Base-by-base conservation (phyloP, 2,797 vertebrate species). In the Pangasius mekongensis region DNA sequence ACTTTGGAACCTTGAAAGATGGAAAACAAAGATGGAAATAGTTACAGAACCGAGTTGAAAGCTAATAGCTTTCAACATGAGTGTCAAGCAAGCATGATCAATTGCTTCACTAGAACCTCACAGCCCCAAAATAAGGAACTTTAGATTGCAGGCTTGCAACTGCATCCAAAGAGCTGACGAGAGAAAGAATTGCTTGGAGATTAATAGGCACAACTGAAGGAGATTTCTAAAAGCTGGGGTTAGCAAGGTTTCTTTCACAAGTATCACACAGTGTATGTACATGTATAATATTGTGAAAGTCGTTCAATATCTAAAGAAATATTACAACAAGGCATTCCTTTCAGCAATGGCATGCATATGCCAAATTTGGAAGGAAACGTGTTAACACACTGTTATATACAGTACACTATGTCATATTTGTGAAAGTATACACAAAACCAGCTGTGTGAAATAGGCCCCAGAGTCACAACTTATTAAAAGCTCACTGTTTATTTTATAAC, bases 1-100 rank as follows among this genome's bases (percentile, higher is more conserved):
- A 99, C 98, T 94, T 99, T 99, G 93, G 99, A 98, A 95, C 97
- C 99, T 99, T 94, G 36, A 87, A 89, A 90, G 14, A 76, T 54
- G 56, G 69, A 43, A 85, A 76, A 89, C 20, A 86, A 54, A 76
- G 22, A 84, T 22, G 52, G 5, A 27, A 49, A 84, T 87, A 36
- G 78, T 87, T 84, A 86, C 10, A 58, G 30, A 49, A 69, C 89
- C 43, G 74, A 54, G 54, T 90, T 66, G 88, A 89, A 89, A 67
- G 60, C 39, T 64, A 87, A 56, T 89, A 82, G 74, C 64, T 91
- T 93, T 47, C 49, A 89, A 30, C 89, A 93, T 92, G 91, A 91
- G 89, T 87, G 90, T 94, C 90, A 92, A 85, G 91, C 95, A 96
- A 94, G 95, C 95, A 93, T 62, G 62, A 60, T 81, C 86, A 85